phyloP scores from a whole-genome alignment of 2,113 vertebrate genomes.

The Gadus chalcogrammus region DNA sequence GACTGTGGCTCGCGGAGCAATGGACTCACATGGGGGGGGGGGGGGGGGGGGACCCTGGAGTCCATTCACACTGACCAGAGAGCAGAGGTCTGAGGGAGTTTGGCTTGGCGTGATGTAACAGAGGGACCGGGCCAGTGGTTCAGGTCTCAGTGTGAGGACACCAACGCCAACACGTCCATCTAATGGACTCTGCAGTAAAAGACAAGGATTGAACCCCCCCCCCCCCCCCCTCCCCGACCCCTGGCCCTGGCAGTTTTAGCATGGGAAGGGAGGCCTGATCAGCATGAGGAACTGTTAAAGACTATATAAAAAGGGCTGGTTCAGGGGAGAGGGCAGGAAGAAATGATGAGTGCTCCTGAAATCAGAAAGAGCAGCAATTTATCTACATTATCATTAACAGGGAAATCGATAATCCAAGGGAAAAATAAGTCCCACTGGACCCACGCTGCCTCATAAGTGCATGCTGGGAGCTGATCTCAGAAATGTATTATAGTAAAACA shows the following conservation, averaged over 20 bases:
- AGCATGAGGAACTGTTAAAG: slow-evolving; percentile 42
- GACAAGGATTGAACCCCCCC: slow-evolving; percentile 25
- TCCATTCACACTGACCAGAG: slow-evolving; percentile 9
- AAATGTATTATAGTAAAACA: background rate
- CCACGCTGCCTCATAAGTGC: background rate
- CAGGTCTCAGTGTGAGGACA: slow-evolving; percentile 33
- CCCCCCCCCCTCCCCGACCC: slow-evolving; percentile 35
- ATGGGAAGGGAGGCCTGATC: slow-evolving; percentile 15
- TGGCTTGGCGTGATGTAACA: background rate
- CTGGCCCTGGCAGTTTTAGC: slow-evolving; percentile 10
- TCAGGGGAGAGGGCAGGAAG: slow-evolving; percentile 19
- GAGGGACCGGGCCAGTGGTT: slow-evolving; percentile 5
- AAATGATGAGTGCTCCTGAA: background rate
- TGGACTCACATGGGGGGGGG: too few relatives aligned
- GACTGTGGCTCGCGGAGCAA: background rate
- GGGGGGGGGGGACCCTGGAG: background rate
- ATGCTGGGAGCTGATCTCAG: background rate
- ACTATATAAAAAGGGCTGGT: slow-evolving; percentile 8
- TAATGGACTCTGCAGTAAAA: slow-evolving; percentile 22
- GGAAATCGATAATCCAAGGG: slow-evolving; percentile 28
- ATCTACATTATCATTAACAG: slow-evolving; percentile 19
- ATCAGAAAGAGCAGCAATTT: slow-evolving; percentile 18
- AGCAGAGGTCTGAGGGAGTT: slow-evolving; percentile 23
- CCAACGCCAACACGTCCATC: slow-evolving; percentile 29
- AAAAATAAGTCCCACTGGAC: background rate